Evolutionary conservation across 2,797 vertebrate species (phyloP), one percentile per base, ranked within the genome.

Genomic region (Danio tinwini): DNA sequence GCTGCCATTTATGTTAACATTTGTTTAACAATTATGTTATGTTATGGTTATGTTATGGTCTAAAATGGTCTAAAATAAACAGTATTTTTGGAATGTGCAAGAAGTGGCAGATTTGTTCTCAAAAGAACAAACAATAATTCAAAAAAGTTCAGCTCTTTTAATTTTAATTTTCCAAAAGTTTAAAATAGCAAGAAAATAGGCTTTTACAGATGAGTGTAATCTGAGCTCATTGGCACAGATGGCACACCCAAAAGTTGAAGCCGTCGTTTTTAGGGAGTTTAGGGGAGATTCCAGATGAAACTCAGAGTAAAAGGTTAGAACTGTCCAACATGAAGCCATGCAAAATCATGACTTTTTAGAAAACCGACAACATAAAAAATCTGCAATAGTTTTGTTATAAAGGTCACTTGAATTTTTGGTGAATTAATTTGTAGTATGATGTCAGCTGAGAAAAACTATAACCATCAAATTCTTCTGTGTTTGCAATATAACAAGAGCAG

Each of bases 211-310:
- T 53, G 17, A 45, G 61, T 17, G 44, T 29, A 21, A 39, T 17
- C 19, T 59, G 29, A 77, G 44, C 55, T 59, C 16, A 68, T 21
- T 16, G n/a, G 55, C 44, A 70, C 55, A 61, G 39, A 63, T 64
- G 49, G 40, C 58, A 71, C 68, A 72, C 68, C 68, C 47, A 13
- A 72, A 63, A 16, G 7, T 64, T 53, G 3, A 64, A 72, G 21
- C 3, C 17, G 13, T n/a, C 50, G 47, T 56, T 58, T 76, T 77
- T 61, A 71, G 8, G 76, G 61, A 56, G 69, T 73, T 73, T 65
- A 56, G 52, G 69, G 76, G 75, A 45, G 10, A 62, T 82, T 67
- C 69, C 78, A 65, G n/a, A 39, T 39, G 11, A 64, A 79, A 53
- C 16, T 40, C 7, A 37, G 5, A n/a, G 19, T 63, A 12, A 63